phyloP scores from a whole-genome alignment of 1,140 invertebrate species.

The Megalonaias nervosa region DNA sequence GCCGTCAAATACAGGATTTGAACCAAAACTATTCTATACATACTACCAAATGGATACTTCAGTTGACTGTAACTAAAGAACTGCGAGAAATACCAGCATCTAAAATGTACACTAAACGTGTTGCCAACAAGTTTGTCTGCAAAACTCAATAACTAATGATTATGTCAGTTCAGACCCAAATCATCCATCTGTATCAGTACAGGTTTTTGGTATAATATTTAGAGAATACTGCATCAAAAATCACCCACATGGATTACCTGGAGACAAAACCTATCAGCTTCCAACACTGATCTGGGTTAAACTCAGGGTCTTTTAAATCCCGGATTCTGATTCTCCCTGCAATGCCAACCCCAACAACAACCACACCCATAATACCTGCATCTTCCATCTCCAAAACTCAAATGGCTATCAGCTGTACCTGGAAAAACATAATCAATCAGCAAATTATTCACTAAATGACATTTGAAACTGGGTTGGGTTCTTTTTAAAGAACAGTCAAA shows the following conservation, averaged over 20 bases:
- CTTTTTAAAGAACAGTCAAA: too few species aligned
- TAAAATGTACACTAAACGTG: too few species aligned
- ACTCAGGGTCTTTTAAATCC: constrained; percentile 23
- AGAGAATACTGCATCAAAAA: not conserved
- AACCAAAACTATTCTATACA: too few species aligned
- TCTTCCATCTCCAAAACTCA: too few species aligned
- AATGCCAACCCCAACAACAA: constrained; percentile 42
- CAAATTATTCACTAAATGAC: too few species aligned
- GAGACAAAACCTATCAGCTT: constrained; percentile 42
- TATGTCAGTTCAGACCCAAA: not conserved
- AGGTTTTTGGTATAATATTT: not conserved
- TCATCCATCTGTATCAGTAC: too few species aligned
- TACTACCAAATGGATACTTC: not conserved
- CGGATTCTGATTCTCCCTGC: constrained; percentile 45
- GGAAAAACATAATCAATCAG: too few species aligned
- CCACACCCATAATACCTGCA: constrained; percentile 22
- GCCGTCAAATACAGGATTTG: too few species aligned
- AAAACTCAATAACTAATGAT: not conserved
- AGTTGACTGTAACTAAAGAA: too few species aligned
- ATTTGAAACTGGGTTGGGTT: too few species aligned
- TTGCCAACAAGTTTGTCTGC: not conserved
- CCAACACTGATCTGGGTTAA: constrained; percentile 11
- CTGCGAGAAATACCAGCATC: too few species aligned
- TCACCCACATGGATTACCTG: constrained; percentile 20
- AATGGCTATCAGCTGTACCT: too few species aligned